These are phyloP conservation scores for Macropis europaea DNA, from an alignment of 2,888 invertebrate species.

Conservation along the genomic window DNA sequence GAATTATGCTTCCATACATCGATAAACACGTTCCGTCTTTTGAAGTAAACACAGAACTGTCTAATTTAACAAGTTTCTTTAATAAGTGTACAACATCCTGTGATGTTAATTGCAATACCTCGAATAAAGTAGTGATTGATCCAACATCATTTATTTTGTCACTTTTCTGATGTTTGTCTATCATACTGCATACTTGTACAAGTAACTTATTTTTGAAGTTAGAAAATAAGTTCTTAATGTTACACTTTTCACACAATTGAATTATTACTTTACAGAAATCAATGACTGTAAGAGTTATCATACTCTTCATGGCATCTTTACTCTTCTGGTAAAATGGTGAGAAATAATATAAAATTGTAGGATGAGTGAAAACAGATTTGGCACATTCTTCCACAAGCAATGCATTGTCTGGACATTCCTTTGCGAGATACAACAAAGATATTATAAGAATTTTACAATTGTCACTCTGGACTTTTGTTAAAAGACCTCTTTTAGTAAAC, in stretches of 20 bases:
- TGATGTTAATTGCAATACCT: constrained; percentile 74
- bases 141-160: constrained; percentile 72
- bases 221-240: constrained; percentile 71
- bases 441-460: constrained; percentile 65
- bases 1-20: constrained; percentile 82
- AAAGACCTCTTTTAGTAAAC: constrained; percentile 54
- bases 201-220: constrained; percentile 83
- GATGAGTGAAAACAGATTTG: constrained; percentile 77
- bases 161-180: constrained; percentile 74
- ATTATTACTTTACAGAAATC: constrained; percentile 61
- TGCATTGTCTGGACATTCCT: constrained; percentile 20
- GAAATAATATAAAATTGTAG: constrained; percentile 77
- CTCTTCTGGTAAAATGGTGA: constrained; percentile 71
- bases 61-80: constrained; percentile 77
- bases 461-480: constrained; percentile 57
- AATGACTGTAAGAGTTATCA: constrained; percentile 73
- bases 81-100: constrained; percentile 80
- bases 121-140: constrained; percentile 76
- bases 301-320: constrained; percentile 61
- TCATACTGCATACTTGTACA: constrained; percentile 79
- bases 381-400: constrained; percentile 65
- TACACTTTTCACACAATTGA: constrained; percentile 50
- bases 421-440: constrained; percentile 65
- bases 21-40: constrained; percentile 80
- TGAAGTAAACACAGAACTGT: constrained; percentile 77